Percentiles rank a stretch among this genome's conserved stretches.
phyloP scores from a whole-genome alignment of 2,797 vertebrate genomes.

The Gallirallus australis region DNA sequence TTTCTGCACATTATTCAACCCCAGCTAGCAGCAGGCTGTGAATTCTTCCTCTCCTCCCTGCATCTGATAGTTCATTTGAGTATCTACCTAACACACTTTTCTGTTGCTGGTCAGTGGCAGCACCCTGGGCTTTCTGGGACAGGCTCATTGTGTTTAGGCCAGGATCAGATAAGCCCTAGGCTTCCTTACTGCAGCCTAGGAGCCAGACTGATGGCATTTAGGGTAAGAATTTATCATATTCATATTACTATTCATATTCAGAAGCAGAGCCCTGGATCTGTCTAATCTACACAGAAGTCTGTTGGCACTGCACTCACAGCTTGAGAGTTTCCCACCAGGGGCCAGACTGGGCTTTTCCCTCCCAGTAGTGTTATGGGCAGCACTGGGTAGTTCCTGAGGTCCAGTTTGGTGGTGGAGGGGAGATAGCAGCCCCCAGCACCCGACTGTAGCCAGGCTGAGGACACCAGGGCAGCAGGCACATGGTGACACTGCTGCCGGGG shows the following conservation, averaged over 20 bases:
- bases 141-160: neutral
- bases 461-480: neutral
- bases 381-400: neutral
- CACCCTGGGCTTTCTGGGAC: neutral
- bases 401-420: neutral
- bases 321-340: neutral
- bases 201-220: neutral
- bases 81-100: neutral
- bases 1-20: neutral
- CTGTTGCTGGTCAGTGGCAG: neutral
- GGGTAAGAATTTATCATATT: neutral
- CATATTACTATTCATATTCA: neutral
- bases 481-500: rapidly evolving
- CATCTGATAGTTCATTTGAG: neutral
- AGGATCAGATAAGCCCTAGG: neutral
- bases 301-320: neutral
- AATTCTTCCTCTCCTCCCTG: neutral
- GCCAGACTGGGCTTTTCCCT: neutral
- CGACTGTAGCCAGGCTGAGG: neutral
- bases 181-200: neutral
- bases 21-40: neutral
- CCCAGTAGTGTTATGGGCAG: neutral
- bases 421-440: neutral
- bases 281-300: neutral
- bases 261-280: neutral